phyloP scores from a whole-genome alignment of 2,113 vertebrate genomes.

The Rhadina sibilatrix region DNA sequence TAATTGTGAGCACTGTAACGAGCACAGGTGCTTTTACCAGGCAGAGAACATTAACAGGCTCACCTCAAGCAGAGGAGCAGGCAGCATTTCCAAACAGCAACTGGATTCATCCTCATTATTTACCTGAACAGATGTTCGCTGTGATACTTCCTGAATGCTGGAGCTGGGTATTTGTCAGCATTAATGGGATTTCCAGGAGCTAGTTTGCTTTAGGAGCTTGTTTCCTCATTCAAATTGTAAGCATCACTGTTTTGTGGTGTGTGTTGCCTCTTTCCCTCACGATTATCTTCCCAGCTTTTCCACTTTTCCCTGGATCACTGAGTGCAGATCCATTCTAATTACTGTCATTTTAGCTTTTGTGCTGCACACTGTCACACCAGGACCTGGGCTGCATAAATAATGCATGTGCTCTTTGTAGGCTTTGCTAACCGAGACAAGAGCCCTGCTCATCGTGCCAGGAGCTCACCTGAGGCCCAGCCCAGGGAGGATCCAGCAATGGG shows the following conservation, averaged over 20 bases:
- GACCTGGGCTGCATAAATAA: background rate
- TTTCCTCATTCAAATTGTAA: background rate
- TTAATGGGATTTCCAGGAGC: conserved; percentile 47
- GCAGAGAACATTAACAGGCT: background rate
- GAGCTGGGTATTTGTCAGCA: background rate
- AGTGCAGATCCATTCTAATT: conserved; percentile 23
- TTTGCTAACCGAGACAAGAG: background rate
- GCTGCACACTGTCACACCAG: background rate
- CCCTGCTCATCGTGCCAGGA: background rate
- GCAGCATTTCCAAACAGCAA: background rate
- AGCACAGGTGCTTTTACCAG: background rate
- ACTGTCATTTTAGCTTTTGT: conserved; percentile 31
- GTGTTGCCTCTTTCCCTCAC: background rate
- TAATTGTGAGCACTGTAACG: background rate
- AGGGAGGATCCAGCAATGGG: background rate
- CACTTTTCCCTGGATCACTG: conserved; percentile 40
- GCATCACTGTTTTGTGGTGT: background rate
- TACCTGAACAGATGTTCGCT: conserved; percentile 27
- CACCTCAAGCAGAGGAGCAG: background rate
- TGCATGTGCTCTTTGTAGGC: background rate
- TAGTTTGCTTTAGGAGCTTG: conserved; percentile 29
- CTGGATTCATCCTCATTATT: background rate
- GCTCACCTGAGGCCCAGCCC: background rate
- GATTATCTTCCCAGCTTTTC: conserved; percentile 13
- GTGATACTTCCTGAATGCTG: background rate